Percentiles rank a stretch among this genome's conserved stretches.
Conservation (phyloP, 2,888 invertebrate species). For the Leptopilina myrica region DNA sequence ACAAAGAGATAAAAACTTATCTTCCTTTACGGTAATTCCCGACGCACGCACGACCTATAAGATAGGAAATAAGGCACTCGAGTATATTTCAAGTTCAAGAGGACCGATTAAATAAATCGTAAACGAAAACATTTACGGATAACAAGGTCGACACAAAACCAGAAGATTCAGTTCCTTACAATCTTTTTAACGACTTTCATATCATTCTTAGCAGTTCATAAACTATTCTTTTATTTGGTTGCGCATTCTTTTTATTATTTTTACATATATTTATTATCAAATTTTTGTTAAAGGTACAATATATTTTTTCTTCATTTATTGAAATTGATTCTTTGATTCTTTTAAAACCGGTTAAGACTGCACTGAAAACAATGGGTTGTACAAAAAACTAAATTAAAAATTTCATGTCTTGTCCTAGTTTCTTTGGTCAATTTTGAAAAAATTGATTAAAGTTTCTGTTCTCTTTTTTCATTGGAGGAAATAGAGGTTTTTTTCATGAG, state of each 20-base stretch:
- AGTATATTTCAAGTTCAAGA: slow-evolving; percentile 39
- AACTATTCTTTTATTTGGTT: slow-evolving; percentile 8
- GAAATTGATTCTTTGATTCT: too few relatives aligned
- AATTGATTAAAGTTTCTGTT: too few relatives aligned
- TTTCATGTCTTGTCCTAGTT: too few relatives aligned
- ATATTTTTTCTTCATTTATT: too few relatives aligned
- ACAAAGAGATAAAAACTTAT: slow-evolving; percentile 46
- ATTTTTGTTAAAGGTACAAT: too few relatives aligned
- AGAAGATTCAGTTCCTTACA: not conserved
- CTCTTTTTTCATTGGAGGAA: too few relatives aligned
- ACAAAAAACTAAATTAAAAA: too few relatives aligned
- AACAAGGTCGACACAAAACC: slow-evolving; percentile 6
- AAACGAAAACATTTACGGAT: slow-evolving; percentile 30
- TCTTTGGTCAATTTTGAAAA: not conserved
- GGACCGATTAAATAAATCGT: slow-evolving; percentile 36
- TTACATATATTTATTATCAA: not conserved
- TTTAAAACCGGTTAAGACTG: too few relatives aligned
- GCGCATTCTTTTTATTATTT: not conserved
- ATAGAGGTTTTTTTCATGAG: not conserved
- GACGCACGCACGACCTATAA: slow-evolving; percentile 13
- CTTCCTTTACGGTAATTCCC: slow-evolving; percentile 38
- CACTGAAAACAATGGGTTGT: too few relatives aligned
- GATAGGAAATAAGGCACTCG: slow-evolving; percentile 22
- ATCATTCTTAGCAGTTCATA: slow-evolving; percentile 31
- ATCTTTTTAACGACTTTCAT: slow-evolving; percentile 29